Percentiles rank a stretch among this genome's conserved stretches.
phyloP scores from a whole-genome alignment of 2,888 invertebrate genomes.

The Limnephilus lunatus region DNA sequence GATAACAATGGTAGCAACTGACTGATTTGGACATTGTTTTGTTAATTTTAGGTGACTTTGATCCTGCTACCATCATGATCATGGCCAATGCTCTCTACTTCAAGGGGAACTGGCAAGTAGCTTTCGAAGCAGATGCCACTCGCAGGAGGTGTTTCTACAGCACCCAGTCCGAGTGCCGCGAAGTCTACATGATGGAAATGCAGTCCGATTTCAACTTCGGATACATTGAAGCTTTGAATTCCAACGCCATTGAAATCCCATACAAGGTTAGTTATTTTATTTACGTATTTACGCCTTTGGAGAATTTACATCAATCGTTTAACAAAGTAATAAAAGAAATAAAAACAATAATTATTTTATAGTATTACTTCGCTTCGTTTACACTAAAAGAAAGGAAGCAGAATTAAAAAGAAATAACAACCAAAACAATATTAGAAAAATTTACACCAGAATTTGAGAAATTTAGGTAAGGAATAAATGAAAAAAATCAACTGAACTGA shows the following conservation, averaged over 20 bases:
- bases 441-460: no score
- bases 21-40: background rate
- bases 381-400: no score
- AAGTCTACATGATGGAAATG: conserved; percentile 80
- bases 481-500: no score
- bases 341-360: no score
- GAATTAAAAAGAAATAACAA: no score
- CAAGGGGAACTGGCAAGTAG: conserved; percentile 80
- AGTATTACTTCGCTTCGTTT: no score
- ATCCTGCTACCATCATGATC: conserved; percentile 75
- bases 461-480: no score
- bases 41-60: conserved; percentile 72
- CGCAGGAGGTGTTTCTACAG: conserved; percentile 76
- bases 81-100: conserved; percentile 82
- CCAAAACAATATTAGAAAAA: no score
- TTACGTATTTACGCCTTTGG: no score
- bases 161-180: conserved; percentile 72
- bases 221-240: conserved; percentile 76
- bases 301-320: no score
- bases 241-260: conserved; percentile 81
- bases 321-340: no score
- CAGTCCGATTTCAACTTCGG: conserved; percentile 78
- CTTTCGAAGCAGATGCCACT: conserved; percentile 77
- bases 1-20: background rate
- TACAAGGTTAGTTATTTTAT: conserved; percentile 76